These are phyloP conservation scores for Siderastrea siderea DNA, from an alignment of 92 coral and sea anemone species.

Conservation along the genomic window DNA sequence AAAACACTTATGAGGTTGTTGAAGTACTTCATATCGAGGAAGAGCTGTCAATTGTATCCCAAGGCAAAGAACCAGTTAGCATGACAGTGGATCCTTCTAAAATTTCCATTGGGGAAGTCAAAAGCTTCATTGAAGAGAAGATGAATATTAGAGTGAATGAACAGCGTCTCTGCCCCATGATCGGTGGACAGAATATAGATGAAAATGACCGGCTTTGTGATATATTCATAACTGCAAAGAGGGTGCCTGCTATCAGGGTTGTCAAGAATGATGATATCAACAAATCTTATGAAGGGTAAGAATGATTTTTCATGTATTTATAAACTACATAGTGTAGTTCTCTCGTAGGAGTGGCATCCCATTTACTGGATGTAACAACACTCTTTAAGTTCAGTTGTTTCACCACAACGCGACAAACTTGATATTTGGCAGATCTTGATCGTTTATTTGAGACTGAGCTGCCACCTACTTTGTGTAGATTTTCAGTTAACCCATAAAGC, in stretches of 20 bases:
- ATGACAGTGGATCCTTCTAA: slow-evolving; percentile 12
- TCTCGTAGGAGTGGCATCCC: too few relatives aligned
- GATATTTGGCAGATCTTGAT: too few relatives aligned
- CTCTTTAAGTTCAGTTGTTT: too few relatives aligned
- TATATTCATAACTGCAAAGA: neutral
- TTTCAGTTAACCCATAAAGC: too few relatives aligned
- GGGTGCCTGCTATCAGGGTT: slow-evolving; percentile 6
- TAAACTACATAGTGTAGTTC: too few relatives aligned
- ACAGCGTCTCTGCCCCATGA: neutral
- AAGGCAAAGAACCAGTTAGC: neutral
- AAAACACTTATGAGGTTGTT: slow-evolving; percentile 18
- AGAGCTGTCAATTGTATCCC: slow-evolving; percentile 6
- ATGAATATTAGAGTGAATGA: neutral
- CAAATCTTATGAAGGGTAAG: too few relatives aligned
- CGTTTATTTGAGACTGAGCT: too few relatives aligned
- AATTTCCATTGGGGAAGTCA: neutral
- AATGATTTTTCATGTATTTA: too few relatives aligned
- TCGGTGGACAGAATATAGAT: neutral
- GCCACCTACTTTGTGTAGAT: too few relatives aligned
- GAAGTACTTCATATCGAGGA: slow-evolving; percentile 6
- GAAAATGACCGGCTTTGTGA: neutral
- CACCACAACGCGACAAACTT: too few relatives aligned
- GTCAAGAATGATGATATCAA: neutral
- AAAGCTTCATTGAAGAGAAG: neutral
- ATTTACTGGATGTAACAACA: too few relatives aligned